Conservation (phyloP, 1,140 invertebrate genomes). For the Yoshiicerus persimilis region DNA sequence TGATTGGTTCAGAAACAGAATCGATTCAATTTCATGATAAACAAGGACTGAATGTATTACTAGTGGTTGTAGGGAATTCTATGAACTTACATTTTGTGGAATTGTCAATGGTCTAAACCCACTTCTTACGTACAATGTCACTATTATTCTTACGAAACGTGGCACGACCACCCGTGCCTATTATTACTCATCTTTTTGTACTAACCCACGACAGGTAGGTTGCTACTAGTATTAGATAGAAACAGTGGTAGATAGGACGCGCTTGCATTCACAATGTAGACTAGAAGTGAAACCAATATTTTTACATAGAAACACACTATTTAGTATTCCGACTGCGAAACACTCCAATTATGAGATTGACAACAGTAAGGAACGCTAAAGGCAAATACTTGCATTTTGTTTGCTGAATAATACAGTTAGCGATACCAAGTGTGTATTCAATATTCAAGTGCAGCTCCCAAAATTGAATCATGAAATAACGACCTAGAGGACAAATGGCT, state of each 20-base stretch:
- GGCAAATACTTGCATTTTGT: background rate
- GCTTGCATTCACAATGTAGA: constrained; percentile 5
- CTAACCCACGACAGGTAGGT: background rate
- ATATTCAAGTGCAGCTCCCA: background rate
- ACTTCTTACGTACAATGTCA: background rate
- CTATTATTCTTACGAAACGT: background rate
- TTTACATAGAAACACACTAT: background rate
- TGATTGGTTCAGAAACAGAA: background rate
- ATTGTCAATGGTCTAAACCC: background rate
- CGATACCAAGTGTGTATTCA: background rate
- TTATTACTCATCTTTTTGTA: background rate
- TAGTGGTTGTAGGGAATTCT: background rate
- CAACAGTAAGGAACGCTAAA: background rate
- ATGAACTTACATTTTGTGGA: background rate
- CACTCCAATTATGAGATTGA: background rate
- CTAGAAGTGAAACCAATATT: background rate
- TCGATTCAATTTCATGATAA: background rate
- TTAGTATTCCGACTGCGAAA: background rate
- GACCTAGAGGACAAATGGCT: background rate
- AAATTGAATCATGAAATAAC: background rate
- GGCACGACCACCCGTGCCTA: background rate
- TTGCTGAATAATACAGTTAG: background rate
- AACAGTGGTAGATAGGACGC: background rate
- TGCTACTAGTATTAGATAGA: background rate
- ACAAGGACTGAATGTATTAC: background rate